Conservation (phyloP, 1,140 invertebrate genomes). For the Papilio machaon region DNA sequence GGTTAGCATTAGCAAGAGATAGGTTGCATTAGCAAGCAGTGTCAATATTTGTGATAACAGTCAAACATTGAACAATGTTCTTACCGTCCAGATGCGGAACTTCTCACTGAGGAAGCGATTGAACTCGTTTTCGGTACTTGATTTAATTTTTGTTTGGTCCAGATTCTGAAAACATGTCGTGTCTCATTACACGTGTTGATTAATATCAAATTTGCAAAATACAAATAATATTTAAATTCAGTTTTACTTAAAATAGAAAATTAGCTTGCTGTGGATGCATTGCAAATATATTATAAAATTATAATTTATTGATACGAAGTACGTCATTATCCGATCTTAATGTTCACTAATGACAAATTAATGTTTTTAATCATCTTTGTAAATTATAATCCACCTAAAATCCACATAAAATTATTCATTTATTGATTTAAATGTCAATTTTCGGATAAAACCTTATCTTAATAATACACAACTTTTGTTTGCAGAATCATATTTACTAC, state of each 20-base stretch:
- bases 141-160: constrained; percentile 65
- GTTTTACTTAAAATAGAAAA: not conserved
- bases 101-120: constrained; percentile 51
- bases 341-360: constrained; percentile 8
- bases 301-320: not conserved
- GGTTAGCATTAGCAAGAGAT: too few species aligned
- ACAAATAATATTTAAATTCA: too few species aligned
- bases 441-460: not conserved
- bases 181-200: not conserved
- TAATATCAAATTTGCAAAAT: not conserved
- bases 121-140: constrained; percentile 47
- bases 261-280: not conserved
- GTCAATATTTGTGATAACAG: not conserved
- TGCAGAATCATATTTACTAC: not conserved
- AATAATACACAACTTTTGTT: not conserved
- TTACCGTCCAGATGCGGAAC: constrained; percentile 58
- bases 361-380: constrained; percentile 2
- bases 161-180: constrained; percentile 60
- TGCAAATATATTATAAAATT: too few species aligned
- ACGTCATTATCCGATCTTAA: not conserved
- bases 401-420: not conserved
- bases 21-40: too few species aligned
- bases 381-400: not conserved
- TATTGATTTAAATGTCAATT: not conserved
- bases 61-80: not conserved